Evolutionary conservation across 2,113 vertebrate species (phyloP), one percentile per base, ranked within the genome.

Genomic region (Nothobranchius kuhntae): DNA sequence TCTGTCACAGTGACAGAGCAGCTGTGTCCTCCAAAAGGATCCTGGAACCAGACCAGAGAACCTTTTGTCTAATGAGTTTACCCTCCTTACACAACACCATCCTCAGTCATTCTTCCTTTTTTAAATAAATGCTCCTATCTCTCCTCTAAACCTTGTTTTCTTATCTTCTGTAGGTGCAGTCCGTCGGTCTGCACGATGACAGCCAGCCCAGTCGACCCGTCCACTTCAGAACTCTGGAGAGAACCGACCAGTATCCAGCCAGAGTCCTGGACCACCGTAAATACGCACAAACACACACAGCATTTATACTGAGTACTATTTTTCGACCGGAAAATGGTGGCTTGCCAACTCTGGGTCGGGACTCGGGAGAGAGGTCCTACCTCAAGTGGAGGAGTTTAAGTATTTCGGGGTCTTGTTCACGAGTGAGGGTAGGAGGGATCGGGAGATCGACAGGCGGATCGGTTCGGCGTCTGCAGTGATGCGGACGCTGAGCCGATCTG

Each of bases 171-270:
- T 8, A 87, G 89, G 95, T 98, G 76, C 94, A 97, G 90, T 96
- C 95, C 17, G 93, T 98, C 0, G 95, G 96, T 21, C 92, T 86
- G 0, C 86, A 96, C 0, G 95, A 94, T 1, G 97, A 98, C 68
- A 98, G 97, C 74, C 95, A 94, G 58, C 94, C 95, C 26, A 97
- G 97, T 67, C 93, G 93, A 1, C 90, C 94, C 0, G 87, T 97
- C 79, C 96, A 96, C 83, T 98, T 98, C 90, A 93, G 95, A 46
- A 98, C 97, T 8, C 91, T 98, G 85, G 95, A 97, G 87, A 95
- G 93, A 79, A 96, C 91, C 0, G 96, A 98, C 73, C 94, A 95
- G 38, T 93, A 97, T 52, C 89, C 89, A 8, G 88, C 77, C 0
- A 86, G 89, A 73, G 82, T 89, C 50, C 80, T 89, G 54, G 89